These are phyloP conservation scores for Pseudomyrmex flavicornis DNA, from an alignment of 1,140 invertebrate species.

Conservation along the genomic window DNA sequence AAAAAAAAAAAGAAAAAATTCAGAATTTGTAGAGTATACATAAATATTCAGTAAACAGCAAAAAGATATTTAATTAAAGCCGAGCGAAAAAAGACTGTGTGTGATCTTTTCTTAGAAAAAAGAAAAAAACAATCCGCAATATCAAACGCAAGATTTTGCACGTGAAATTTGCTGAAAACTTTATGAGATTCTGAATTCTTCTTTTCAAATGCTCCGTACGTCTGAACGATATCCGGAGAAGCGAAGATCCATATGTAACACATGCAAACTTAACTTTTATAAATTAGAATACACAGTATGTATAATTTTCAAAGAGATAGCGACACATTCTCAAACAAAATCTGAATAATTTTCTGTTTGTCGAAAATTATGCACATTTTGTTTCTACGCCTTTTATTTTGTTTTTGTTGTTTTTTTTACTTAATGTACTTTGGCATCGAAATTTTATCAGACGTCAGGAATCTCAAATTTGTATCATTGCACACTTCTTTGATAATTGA, in stretches of 20 bases:
- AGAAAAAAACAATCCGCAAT: neutral
- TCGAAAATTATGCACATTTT: constrained; percentile 26
- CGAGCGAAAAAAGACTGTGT: neutral
- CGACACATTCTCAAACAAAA: constrained; percentile 22
- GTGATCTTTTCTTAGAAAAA: neutral
- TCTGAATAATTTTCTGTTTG: constrained; percentile 36
- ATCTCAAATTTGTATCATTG: constrained; percentile 73
- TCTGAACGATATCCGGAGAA: constrained; percentile 16
- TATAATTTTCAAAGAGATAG: neutral
- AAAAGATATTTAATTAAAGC: constrained; percentile 28
- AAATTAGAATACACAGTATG: constrained; percentile 20
- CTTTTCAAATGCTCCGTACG: constrained; percentile 12
- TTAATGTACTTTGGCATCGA: constrained; percentile 82
- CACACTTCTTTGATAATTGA: constrained; percentile 72
- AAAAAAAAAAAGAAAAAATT: neutral
- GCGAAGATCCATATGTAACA: neutral
- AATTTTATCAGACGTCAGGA: constrained; percentile 78
- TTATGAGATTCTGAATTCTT: constrained; percentile 12
- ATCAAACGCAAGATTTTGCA: constrained; percentile 16
- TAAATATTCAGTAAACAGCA: neutral
- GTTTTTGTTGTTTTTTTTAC: constrained; percentile 23
- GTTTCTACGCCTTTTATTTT: neutral
- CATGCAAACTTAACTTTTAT: constrained; percentile 4
- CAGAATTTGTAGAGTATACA: neutral
- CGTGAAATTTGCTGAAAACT: neutral